These are phyloP conservation scores for Rutpela maculata DNA, from an alignment of 2,888 invertebrate genomes.

Conservation along the genomic window DNA sequence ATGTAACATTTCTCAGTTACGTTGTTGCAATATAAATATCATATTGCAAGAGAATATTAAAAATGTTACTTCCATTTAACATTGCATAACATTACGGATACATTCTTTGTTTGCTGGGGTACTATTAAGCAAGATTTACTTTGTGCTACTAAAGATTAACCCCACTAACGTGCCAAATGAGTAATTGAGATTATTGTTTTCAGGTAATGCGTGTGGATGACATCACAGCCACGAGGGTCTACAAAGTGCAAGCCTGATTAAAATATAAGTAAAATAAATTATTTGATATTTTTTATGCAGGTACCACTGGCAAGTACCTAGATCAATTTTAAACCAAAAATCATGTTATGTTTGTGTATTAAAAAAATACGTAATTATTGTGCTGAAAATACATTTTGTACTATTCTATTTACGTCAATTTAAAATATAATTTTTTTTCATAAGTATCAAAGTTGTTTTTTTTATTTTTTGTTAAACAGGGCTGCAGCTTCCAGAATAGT, in stretches of 20 bases:
- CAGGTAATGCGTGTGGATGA: slow-evolving; percentile 65
- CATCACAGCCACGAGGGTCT: slow-evolving; percentile 65
- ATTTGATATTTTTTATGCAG: slow-evolving; percentile 30
- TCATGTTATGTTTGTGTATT: slow-evolving; percentile 4
- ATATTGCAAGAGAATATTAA: too few species aligned
- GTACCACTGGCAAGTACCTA: not conserved
- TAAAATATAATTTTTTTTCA: slow-evolving; percentile 18
- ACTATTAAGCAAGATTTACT: too few species aligned
- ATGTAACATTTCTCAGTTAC: too few species aligned
- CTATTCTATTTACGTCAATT: slow-evolving; percentile 11
- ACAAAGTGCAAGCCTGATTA: slow-evolving; percentile 64
- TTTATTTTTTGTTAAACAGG: not conserved
- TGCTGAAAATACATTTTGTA: slow-evolving; percentile 31
- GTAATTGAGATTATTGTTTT: slow-evolving; percentile 37
- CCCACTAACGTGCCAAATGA: too few species aligned
- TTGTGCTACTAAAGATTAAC: too few species aligned
- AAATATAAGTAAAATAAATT: slow-evolving; percentile 20
- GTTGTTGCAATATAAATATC: too few species aligned
- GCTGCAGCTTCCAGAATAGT: too few species aligned
- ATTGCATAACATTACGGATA: too few species aligned
- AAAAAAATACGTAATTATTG: not conserved
- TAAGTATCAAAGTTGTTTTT: not conserved
- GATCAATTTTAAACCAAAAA: slow-evolving; percentile 25
- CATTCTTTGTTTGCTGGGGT: too few species aligned
- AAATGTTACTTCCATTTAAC: too few species aligned